Evolutionary conservation across 2,888 invertebrate species (phyloP).

Genomic region (Petrolisthes cinctipes): DNA sequence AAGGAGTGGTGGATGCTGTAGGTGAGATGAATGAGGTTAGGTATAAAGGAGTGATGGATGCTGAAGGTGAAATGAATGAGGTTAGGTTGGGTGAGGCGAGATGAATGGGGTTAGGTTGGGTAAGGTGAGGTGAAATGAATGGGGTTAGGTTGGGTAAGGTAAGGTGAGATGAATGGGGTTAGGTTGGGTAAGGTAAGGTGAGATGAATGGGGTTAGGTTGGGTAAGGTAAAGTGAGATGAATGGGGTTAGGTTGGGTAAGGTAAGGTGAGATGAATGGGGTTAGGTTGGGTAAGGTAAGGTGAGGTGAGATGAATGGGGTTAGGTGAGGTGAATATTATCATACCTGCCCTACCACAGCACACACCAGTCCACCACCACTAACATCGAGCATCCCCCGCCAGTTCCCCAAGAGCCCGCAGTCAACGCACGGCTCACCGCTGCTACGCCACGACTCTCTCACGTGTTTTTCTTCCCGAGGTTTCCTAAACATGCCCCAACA

Average conservation of each 20-base stretch:
- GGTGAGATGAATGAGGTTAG: neutral
- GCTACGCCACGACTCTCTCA: constrained; percentile 40
- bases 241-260: neutral
- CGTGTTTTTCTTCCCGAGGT: constrained; percentile 44
- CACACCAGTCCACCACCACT: constrained; percentile 34
- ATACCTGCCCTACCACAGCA: constrained; percentile 50
- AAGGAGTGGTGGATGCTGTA: neutral
- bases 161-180: too few relatives aligned
- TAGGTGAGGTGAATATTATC: neutral
- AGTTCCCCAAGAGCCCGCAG: constrained; percentile 47
- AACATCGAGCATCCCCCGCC: constrained; percentile 49
- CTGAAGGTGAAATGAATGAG: neutral
- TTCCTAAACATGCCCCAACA: constrained; percentile 51
- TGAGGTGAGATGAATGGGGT: neutral
- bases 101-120: neutral
- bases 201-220: neutral
- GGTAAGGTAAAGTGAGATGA: neutral
- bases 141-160: neutral
- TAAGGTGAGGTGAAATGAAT: neutral
- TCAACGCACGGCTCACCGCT: constrained; percentile 41
- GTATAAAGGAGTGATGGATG: neutral
- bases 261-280: neutral
- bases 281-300: neutral
- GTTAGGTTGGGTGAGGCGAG: neutral
- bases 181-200: neutral